phyloP scores from a whole-genome alignment of 2,888 invertebrate species.

The Augiades crinisus region DNA sequence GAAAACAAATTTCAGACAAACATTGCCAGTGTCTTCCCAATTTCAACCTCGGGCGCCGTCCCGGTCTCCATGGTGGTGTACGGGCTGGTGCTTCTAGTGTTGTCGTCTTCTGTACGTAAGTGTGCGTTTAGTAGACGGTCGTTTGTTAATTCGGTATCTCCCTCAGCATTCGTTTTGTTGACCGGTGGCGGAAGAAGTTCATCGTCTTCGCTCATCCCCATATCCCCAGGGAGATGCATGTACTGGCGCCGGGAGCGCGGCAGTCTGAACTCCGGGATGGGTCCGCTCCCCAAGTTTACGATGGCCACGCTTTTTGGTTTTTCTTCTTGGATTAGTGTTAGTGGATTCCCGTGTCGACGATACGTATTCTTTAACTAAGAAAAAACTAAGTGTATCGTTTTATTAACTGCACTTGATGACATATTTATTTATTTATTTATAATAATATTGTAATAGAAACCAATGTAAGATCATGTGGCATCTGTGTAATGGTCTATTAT shows the following conservation, averaged over 20 bases:
- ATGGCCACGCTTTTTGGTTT: conserved; percentile 43
- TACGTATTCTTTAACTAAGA: conserved; percentile 5
- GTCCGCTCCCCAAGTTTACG: conserved; percentile 45
- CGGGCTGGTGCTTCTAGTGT: too few species aligned
- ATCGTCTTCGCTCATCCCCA: conserved; percentile 17
- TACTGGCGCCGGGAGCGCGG: conserved; percentile 53
- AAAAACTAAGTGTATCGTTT: too few species aligned
- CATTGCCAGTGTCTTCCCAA: too few species aligned
- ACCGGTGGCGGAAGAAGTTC: conserved; percentile 28
- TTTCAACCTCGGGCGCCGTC: too few species aligned
- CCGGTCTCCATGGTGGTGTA: too few species aligned
- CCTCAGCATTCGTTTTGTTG: background rate
- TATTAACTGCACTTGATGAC: too few species aligned
- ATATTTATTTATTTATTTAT: too few species aligned
- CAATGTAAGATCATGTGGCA: too few species aligned
- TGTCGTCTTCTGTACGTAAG: background rate
- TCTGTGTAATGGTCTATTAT: too few species aligned
- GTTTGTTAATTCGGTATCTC: background rate
- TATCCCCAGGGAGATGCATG: conserved; percentile 38
- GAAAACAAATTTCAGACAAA: too few species aligned
- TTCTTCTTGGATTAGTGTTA: conserved; percentile 47
- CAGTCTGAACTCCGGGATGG: conserved; percentile 52
- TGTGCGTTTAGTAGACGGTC: background rate
- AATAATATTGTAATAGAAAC: too few species aligned
- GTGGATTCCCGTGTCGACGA: conserved; percentile 33